These are phyloP conservation scores for human DNA, from an alignment of 2,113 vertebrate genomes.

Conservation along the genomic window GRCh38 chr3:195565001-195565500, in stretches of 20 bases:
- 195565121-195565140: not conserved
- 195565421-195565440: conserved; percentile 48
- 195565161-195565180: not conserved
- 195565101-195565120: not conserved
- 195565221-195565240: not conserved
- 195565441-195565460: conserved; percentile 34
- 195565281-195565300: conserved; percentile 21
- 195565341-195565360: conserved; percentile 37
- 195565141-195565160: not conserved
- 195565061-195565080: not conserved
- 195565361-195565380: not conserved
- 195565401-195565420: conserved; percentile 41
- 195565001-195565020: not conserved
- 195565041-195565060: not conserved
- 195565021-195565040: not conserved
- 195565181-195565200: not conserved
- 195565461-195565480: conserved; percentile 39
- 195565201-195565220: not conserved
- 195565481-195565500: not conserved
- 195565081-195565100: not conserved
- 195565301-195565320: conserved; percentile 56
- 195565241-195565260: not conserved
- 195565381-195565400: not conserved
- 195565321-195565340: conserved; percentile 48
- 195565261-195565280: not conserved